A percentile compares a stretch with the other conserved stretches of the same genome.
phyloP scores from a whole-genome alignment of 2,888 invertebrate genomes.

The Drosophila acutilabella region DNA sequence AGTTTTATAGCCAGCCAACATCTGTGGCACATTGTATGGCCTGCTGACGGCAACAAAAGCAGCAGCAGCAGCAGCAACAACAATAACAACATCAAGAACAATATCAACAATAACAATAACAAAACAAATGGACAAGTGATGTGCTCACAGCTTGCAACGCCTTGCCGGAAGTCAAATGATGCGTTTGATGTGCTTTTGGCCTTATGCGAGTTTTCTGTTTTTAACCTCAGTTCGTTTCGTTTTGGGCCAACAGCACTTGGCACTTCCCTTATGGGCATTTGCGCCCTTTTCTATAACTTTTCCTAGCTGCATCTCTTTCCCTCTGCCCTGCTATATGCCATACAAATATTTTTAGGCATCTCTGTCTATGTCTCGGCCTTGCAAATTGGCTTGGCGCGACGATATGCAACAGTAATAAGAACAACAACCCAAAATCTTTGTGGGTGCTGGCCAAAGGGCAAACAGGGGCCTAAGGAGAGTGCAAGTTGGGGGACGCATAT shows the following conservation, averaged over 20 bases:
- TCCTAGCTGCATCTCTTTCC: conserved; percentile 32
- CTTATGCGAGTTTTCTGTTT: conserved; percentile 28
- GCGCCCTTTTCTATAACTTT: conserved; percentile 23
- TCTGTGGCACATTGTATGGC: conserved; percentile 65
- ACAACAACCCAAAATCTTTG: conserved; percentile 31
- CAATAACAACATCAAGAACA: conserved; percentile 7
- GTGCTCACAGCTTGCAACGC: conserved; percentile 54
- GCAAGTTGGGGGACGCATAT: conserved; percentile 24
- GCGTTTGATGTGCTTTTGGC: conserved; percentile 71
- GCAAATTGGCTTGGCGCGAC: conserved; percentile 51
- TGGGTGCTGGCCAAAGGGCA: conserved; percentile 22
- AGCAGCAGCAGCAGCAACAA: conserved; percentile 5
- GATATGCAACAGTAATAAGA: conserved; percentile 49
- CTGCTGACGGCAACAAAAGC: conserved; percentile 48
- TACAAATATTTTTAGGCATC: neutral
- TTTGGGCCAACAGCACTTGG: conserved; percentile 22
- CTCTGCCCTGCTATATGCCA: neutral
- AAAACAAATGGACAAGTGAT: conserved; percentile 40
- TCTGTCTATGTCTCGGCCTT: conserved; percentile 34
- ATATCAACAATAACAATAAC: neutral
- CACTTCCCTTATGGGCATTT: conserved; percentile 18
- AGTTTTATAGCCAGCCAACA: conserved; percentile 49
- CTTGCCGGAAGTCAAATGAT: conserved; percentile 76
- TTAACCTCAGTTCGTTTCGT: conserved; percentile 20
- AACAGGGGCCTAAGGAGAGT: conserved; percentile 10